Percentiles rank a stretch among this genome's conserved stretches.
These are phyloP conservation scores for Orthonychiurus folsomi DNA, from an alignment of 2,888 invertebrate genomes.

Conservation along the genomic window DNA sequence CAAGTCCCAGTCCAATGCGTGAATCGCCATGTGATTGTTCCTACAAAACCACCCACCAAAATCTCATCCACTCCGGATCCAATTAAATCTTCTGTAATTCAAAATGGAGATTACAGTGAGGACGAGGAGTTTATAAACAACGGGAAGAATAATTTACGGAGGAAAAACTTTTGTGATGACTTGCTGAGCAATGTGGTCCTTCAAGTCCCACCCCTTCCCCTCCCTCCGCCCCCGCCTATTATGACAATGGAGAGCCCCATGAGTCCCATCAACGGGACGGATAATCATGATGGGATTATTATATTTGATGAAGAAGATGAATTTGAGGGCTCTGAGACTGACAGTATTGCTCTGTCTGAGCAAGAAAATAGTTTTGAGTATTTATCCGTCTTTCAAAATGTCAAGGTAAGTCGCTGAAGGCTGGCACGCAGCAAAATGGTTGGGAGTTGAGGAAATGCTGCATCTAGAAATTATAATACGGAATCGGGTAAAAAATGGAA, in stretches of 20 bases:
- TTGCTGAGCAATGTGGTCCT: conserved; percentile 27
- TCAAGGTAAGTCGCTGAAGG: conserved; percentile 34
- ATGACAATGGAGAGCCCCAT: background rate
- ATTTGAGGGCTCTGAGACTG: conserved; percentile 8
- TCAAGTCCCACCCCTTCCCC: conserved; percentile 17
- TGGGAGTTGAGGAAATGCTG: too few relatives aligned
- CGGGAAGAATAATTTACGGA: background rate
- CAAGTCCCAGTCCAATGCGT: conserved; percentile 15
- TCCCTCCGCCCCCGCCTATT: conserved; percentile 6
- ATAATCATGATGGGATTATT: conserved; percentile 35
- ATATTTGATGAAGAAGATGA: conserved; percentile 36
- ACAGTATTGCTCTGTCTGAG: conserved; percentile 13
- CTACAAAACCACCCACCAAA: background rate
- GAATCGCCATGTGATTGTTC: conserved; percentile 10
- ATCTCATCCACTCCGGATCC: background rate
- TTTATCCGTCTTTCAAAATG: conserved; percentile 37
- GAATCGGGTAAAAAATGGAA: too few relatives aligned
- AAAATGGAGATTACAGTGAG: background rate
- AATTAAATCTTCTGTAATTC: background rate
- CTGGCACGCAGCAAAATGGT: too few relatives aligned
- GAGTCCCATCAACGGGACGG: conserved; percentile 1
- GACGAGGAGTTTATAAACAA: background rate
- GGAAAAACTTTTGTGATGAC: conserved; percentile 28
- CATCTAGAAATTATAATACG: too few relatives aligned
- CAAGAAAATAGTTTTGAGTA: conserved; percentile 38